Evolutionary conservation across 2,797 vertebrate genomes (phyloP).

Genomic region (Morelia viridis): DNA sequence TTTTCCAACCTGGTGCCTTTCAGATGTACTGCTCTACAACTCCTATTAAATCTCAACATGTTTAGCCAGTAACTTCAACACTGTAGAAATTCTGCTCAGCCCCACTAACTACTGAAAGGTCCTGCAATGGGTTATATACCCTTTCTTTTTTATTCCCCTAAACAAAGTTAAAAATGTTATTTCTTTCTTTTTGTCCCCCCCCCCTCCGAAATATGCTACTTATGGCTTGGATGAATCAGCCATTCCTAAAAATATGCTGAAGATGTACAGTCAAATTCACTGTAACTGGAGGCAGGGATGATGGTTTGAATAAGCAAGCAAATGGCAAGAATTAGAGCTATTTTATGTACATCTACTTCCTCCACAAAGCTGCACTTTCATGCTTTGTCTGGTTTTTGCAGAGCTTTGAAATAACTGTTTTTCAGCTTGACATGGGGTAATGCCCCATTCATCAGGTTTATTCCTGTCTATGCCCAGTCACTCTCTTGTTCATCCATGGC

Average conservation of each 20-base stretch:
- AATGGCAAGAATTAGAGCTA: slow-evolving; percentile 46
- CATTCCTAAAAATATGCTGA: slow-evolving; percentile 56
- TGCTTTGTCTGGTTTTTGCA: slow-evolving; percentile 46
- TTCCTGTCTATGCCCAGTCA: not conserved
- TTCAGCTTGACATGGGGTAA: slow-evolving; percentile 35
- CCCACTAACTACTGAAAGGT: not conserved
- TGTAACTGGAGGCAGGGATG: slow-evolving; percentile 57
- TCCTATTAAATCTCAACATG: not conserved
- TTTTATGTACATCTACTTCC: slow-evolving; percentile 60
- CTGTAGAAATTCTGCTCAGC: not conserved
- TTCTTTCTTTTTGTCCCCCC: slow-evolving; percentile 18
- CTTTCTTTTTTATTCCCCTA: not conserved
- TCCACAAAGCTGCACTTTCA: slow-evolving; percentile 45
- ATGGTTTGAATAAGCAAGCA: slow-evolving; percentile 60
- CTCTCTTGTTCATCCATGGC: not conserved
- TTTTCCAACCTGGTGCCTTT: not conserved
- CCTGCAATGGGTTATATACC: not conserved
- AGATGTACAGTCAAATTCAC: slow-evolving; percentile 58
- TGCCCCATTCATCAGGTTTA: not conserved
- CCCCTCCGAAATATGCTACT: slow-evolving; percentile 36
- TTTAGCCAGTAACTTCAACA: not conserved
- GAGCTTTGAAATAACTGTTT: slow-evolving; percentile 31
- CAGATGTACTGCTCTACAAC: not conserved
- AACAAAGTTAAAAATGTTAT: not conserved
- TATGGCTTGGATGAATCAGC: slow-evolving; percentile 43